These are phyloP conservation scores for Drosophila busckii DNA, from an alignment of 1,140 invertebrate genomes.

Conservation along the genomic window DNA sequence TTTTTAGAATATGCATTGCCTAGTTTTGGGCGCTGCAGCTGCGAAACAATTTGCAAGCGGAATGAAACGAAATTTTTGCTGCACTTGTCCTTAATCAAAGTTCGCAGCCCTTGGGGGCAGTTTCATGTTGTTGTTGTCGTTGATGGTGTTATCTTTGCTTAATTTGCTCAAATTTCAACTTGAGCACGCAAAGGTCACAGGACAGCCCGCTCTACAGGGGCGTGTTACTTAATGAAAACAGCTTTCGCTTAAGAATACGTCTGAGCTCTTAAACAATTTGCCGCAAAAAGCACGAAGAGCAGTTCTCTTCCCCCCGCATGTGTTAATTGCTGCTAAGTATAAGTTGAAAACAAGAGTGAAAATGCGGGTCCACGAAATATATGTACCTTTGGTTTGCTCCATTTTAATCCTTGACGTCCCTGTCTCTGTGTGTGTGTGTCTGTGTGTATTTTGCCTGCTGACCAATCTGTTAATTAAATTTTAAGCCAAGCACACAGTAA, in stretches of 20 bases:
- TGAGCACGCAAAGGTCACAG: slow-evolving; percentile 61
- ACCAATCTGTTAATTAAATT: slow-evolving; percentile 58
- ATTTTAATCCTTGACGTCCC: no score
- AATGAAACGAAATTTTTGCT: slow-evolving; percentile 53
- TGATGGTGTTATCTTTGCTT: slow-evolving; percentile 59
- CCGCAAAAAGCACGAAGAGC: no score
- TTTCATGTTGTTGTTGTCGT: slow-evolving; percentile 13
- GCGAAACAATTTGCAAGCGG: slow-evolving; percentile 48
- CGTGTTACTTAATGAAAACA: slow-evolving; percentile 61
- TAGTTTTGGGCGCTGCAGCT: slow-evolving; percentile 13
- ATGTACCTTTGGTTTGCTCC: no score
- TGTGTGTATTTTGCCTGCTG: slow-evolving; percentile 10
- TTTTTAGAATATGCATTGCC: slow-evolving; percentile 21
- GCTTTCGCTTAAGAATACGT: no score
- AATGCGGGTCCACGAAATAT: no score
- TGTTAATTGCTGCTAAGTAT: no score
- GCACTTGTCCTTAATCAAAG: slow-evolving; percentile 66
- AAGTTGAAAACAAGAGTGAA: no score
- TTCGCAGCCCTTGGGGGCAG: slow-evolving; percentile 44
- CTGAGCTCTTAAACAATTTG: no score
- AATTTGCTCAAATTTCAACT: slow-evolving; percentile 69
- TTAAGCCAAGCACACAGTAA: slow-evolving; percentile 44
- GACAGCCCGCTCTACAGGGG: slow-evolving; percentile 20
- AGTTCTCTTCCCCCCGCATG: no score
- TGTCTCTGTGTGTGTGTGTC: background rate